Evolutionary conservation across 2,888 invertebrate species (phyloP).

Genomic region (Caenorhabditis macrosperma): DNA sequence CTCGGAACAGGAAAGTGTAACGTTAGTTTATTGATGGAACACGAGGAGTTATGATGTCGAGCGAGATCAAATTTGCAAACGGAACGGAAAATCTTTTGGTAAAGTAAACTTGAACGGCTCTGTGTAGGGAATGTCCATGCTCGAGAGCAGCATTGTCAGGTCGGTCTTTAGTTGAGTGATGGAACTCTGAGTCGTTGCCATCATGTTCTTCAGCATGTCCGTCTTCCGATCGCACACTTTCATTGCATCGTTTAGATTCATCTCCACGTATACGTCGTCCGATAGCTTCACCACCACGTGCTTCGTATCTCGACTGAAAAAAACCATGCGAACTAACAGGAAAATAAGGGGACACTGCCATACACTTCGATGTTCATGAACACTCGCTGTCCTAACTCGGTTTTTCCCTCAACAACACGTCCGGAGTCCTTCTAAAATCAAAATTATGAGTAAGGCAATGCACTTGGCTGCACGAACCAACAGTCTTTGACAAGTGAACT

Average conservation of each 20-base stretch:
- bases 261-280: conserved; percentile 58
- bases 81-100: conserved; percentile 22
- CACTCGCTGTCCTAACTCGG: conserved; percentile 56
- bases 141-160: conserved; percentile 26
- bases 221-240: conserved; percentile 52
- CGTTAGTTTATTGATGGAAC: too few species aligned
- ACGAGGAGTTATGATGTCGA: not conserved
- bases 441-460: not conserved
- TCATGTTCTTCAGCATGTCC: conserved; percentile 35
- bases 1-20: too few species aligned
- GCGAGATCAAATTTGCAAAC: conserved; percentile 4
- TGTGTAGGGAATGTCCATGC: conserved; percentile 35
- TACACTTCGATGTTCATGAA: conserved; percentile 66
- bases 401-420: conserved; percentile 37
- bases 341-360: not conserved
- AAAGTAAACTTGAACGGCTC: conserved; percentile 24
- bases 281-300: conserved; percentile 60
- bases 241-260: conserved; percentile 55
- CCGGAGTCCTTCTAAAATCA: conserved; percentile 30
- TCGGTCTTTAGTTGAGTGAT: conserved; percentile 22
- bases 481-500: conserved; percentile 41
- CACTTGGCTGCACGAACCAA: not conserved
- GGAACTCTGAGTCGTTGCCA: conserved; percentile 18
- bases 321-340: not conserved
- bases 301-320: conserved; percentile 58